Conservation (phyloP, 2,113 vertebrate genomes). For the Dipodomys spectabilis region DNA sequence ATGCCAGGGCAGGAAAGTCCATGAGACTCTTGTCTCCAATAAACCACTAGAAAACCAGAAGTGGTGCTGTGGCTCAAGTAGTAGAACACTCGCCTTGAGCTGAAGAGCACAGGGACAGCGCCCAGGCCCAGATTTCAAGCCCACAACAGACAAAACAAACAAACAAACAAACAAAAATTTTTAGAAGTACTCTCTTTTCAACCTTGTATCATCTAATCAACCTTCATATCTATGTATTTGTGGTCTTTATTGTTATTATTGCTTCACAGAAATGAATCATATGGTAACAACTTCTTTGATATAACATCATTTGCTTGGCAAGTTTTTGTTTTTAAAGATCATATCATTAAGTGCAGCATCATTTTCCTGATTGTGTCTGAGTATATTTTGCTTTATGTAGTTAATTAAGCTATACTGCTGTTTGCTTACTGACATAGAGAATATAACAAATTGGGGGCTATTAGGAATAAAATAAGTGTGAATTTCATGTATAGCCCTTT, state of each 20-base stretch:
- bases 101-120: no score
- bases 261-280: not conserved
- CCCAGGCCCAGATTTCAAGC: no score
- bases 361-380: not conserved
- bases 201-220: not conserved
- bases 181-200: not conserved
- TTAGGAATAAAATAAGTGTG: not conserved
- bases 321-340: constrained; percentile 42
- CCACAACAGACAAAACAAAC: no score
- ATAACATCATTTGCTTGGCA: not conserved
- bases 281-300: not conserved
- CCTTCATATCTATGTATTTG: not conserved
- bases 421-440: not conserved
- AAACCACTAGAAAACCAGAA: no score
- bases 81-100: no score
- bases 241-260: not conserved
- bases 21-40: no score
- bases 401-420: not conserved
- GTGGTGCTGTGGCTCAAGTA: no score
- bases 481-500: not conserved
- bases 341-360: not conserved
- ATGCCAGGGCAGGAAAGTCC: no score
- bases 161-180: no score
- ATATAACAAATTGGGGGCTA: not conserved
- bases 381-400: not conserved